Evolutionary conservation across 2,113 vertebrate species (phyloP).

Genomic region (Sardina pilchardus): DNA sequence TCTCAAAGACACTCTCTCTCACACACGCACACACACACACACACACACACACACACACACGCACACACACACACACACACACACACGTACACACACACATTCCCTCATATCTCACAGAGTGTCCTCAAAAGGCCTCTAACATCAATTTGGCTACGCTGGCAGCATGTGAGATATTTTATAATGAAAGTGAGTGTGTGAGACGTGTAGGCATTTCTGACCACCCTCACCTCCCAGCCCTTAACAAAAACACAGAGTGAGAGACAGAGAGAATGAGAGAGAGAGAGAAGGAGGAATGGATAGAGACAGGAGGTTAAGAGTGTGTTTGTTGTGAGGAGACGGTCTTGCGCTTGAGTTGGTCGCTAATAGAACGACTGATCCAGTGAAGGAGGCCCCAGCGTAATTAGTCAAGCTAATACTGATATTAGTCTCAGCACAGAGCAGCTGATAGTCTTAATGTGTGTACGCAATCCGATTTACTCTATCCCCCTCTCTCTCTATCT

Average conservation of each 20-base stretch:
- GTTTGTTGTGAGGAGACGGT: not conserved
- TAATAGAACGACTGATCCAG: not conserved
- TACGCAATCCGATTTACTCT: not conserved
- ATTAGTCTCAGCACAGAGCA: not conserved
- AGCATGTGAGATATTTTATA: not conserved
- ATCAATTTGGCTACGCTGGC: not conserved
- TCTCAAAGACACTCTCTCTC: not conserved
- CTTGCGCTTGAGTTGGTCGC: not conserved
- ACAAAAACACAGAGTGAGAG: not conserved
- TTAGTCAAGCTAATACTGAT: not conserved
- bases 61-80: slow-evolving; percentile 38
- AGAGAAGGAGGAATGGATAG: not conserved
- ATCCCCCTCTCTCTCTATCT: slow-evolving; percentile 10
- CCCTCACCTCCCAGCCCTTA: not conserved
- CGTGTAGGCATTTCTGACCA: not conserved
- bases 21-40: slow-evolving; percentile 38
- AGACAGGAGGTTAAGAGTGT: not conserved
- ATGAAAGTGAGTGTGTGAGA: not conserved
- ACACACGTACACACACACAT: slow-evolving; percentile 39
- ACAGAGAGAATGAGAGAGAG: not conserved
- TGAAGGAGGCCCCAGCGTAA: not conserved
- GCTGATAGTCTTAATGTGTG: not conserved
- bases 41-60: slow-evolving; percentile 37
- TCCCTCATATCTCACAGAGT: slow-evolving; percentile 32
- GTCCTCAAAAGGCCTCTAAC: not conserved